Percentiles rank a stretch among this genome's conserved stretches.
Conservation (phyloP, 37 sponge, comb jelly and placozoan genomes). For the Spongia lamella region DNA sequence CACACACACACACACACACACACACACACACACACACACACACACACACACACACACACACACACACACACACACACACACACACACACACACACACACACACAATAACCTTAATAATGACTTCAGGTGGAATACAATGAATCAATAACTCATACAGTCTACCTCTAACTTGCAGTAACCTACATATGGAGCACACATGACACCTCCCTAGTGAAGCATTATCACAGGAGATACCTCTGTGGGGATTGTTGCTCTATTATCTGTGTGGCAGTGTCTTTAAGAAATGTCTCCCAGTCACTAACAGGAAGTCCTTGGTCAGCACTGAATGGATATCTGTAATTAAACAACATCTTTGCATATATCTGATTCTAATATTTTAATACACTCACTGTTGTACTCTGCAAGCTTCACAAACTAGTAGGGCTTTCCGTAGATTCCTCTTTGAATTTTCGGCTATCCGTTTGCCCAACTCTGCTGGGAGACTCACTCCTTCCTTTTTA, state of each 20-base stretch:
- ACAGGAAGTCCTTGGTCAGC: constrained; percentile 85
- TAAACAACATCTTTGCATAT: neutral
- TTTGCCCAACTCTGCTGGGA: constrained; percentile 87
- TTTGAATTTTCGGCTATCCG: constrained; percentile 82
- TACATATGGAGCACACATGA: constrained; percentile 19
- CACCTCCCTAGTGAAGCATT: neutral
- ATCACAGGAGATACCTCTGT: constrained; percentile 54
- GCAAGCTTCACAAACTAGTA: constrained; percentile 94
- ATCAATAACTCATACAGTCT: constrained; percentile 90
- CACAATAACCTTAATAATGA: constrained; percentile 79
- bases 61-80: neutral
- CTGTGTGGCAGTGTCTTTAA: constrained; percentile 86
- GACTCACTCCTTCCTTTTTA: constrained; percentile 76
- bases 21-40: constrained; percentile 7
- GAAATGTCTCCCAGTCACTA: constrained; percentile 92
- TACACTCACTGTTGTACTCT: constrained; percentile 93
- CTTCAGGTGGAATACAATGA: constrained; percentile 95
- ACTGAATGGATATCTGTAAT: constrained; percentile 81
- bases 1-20: constrained; percentile 5
- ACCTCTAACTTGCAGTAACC: constrained; percentile 82
- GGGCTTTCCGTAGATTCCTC: constrained; percentile 88
- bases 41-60: too few species aligned
- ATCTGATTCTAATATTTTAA: too few species aligned
- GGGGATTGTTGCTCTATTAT: constrained; percentile 96
- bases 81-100: constrained; percentile 9